Base-by-base conservation (phyloP, 2,797 vertebrate species). In the Chloroceryle inda region DNA sequence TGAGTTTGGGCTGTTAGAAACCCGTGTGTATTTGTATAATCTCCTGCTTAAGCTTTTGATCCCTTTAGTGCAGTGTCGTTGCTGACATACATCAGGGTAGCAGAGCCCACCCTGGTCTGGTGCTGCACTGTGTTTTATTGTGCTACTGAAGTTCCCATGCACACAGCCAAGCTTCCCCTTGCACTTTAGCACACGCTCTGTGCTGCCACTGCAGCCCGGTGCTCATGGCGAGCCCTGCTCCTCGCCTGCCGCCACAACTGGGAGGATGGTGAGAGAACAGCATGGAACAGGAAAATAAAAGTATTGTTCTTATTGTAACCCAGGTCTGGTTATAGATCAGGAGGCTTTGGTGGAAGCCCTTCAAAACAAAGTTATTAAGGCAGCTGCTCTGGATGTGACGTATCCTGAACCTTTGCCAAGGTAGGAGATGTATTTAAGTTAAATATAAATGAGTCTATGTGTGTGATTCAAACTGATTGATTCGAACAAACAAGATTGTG, bases 311-410 rank as follows among this genome's bases (percentile, higher is more conserved):
- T 29, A 69, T 83, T 85, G 69, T 66, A 29, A 82, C 35, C 35
- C 88, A 99, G 98, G 98, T 89, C 96, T 94, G 45, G 96, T 98
- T 29, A 94, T 98, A 56, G 98, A 99, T 94, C 98, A 99, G 87
- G 98, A 98, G 9, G 98, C 98, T 33, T 96, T 98, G 84, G 97
- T 98, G 47, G 78, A 98, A 92, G 98, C 98, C 27, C 98, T 99
- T 61, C 96, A 97, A 82, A 97, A 96, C 2, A 90, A 98, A 85
- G 75, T 92, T 16, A 98, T 99, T 82, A 90, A 81, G 78, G 98
- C 97, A 13, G 98, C 98, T 15, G 98, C 97, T 7, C 92, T 99
- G 89, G 98, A 99, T 31, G 98, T 99, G 94, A 98, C 98, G 2
- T 94, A 98, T 50, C 98, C 98, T 5, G 98, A 99, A 85, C 98